These are phyloP conservation scores for Penaeus japonicus DNA, from an alignment of 1,140 invertebrate genomes.

Conservation along the genomic window DNA sequence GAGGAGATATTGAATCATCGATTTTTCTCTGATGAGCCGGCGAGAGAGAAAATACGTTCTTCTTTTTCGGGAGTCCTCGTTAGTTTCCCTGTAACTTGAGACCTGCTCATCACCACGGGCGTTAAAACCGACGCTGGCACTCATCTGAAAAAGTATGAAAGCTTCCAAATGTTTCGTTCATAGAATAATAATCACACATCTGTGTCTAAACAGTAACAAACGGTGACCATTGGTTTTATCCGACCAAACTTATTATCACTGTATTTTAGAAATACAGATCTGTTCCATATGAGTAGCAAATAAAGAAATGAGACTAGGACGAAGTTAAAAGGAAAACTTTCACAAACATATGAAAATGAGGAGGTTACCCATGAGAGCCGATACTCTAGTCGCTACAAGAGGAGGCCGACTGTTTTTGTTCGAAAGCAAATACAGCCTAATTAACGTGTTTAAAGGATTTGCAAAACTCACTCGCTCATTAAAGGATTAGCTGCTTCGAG, in stretches of 20 bases:
- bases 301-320: too few species aligned
- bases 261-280: too few species aligned
- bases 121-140: constrained; percentile 35
- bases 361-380: too few species aligned
- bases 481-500: background rate
- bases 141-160: constrained; percentile 28
- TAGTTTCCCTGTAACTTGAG: constrained; percentile 24
- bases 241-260: background rate
- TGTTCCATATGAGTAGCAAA: too few species aligned
- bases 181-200: too few species aligned
- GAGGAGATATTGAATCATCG: too few species aligned
- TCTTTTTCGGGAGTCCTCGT: background rate
- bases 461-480: constrained; percentile 7
- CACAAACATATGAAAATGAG: too few species aligned
- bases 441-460: constrained; percentile 25
- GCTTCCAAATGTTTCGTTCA: background rate
- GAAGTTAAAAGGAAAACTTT: too few species aligned
- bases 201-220: background rate
- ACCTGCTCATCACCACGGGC: constrained; percentile 26
- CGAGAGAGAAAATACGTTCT: background rate
- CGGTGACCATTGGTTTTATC: background rate
- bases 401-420: background rate
- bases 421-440: constrained; percentile 10
- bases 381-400: background rate
- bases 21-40: background rate